These are phyloP conservation scores for Clarias batrachus DNA, from an alignment of 2,113 vertebrate species.

Conservation along the genomic window DNA sequence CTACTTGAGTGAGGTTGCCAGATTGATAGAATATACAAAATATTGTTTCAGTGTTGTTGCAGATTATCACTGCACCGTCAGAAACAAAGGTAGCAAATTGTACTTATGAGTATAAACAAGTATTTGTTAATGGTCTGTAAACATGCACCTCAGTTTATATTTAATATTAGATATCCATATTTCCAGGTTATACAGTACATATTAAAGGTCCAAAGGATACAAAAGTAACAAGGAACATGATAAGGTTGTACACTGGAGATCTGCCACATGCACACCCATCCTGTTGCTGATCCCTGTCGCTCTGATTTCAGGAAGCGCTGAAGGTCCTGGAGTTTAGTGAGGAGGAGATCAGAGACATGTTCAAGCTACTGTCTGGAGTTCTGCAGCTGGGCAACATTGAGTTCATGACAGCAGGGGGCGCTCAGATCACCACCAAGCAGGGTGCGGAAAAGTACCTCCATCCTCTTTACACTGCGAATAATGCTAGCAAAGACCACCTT, in stretches of 20 bases:
- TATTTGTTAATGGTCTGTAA: not conserved
- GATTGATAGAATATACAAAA: not conserved
- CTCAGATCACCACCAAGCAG: constrained; percentile 87
- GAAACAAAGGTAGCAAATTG: not conserved
- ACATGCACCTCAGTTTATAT: not conserved
- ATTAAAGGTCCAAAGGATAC: not conserved
- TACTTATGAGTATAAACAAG: not conserved
- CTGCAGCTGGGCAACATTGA: constrained; percentile 87
- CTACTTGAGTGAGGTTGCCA: not conserved
- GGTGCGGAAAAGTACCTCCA: constrained; percentile 64
- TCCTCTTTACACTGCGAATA: not conserved
- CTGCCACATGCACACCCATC: not conserved
- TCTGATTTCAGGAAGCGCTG: constrained; percentile 78
- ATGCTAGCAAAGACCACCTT: not conserved
- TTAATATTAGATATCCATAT: not conserved
- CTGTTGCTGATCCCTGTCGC: not conserved
- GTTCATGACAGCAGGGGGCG: constrained; percentile 91
- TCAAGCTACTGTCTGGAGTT: constrained; percentile 86
- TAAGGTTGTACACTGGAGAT: not conserved
- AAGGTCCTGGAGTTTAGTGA: constrained; percentile 84
- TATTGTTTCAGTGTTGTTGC: not conserved
- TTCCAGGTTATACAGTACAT: not conserved
- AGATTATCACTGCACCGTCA: not conserved
- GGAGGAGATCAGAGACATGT: constrained; percentile 88
- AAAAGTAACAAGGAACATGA: too few species aligned